Evolutionary conservation across 2,888 invertebrate species (phyloP).

Genomic region (Ommatoiulus sabulosus): DNA sequence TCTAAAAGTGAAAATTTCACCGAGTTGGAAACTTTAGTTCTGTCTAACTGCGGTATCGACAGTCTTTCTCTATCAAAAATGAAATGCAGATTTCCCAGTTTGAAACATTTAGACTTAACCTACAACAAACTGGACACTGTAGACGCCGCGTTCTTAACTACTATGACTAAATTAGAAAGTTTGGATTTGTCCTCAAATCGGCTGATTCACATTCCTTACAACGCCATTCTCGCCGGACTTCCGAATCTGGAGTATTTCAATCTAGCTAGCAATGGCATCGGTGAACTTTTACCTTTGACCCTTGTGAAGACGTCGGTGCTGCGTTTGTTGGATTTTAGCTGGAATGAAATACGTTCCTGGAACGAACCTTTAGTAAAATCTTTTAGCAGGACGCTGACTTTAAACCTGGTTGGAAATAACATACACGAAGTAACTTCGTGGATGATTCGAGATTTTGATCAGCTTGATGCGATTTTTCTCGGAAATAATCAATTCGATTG

Average conservation of each 20-base stretch:
- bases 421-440: background rate
- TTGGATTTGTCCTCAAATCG: background rate
- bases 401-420: conserved; percentile 47
- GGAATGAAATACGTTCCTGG: conserved; percentile 38
- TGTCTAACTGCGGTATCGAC: background rate
- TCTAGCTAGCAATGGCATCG: background rate
- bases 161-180: background rate
- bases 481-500: conserved; percentile 52
- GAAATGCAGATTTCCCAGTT: background rate
- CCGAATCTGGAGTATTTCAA: background rate
- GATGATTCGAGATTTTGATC: conserved; percentile 50
- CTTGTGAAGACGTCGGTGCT: background rate
- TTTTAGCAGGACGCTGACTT: background rate
- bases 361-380: background rate
- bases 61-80: background rate
- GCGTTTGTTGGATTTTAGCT: background rate
- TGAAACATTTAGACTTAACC: background rate
- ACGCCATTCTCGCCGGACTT: background rate
- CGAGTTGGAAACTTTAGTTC: background rate
- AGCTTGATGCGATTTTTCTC: background rate
- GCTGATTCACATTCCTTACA: background rate
- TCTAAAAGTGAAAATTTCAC: background rate
- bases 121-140: background rate
- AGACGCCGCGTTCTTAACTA: background rate
- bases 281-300: background rate